A percentile compares a stretch with the other conserved stretches of the same genome.
phyloP scores from a whole-genome alignment of 2,113 vertebrate genomes.

The Chauna torquata region DNA sequence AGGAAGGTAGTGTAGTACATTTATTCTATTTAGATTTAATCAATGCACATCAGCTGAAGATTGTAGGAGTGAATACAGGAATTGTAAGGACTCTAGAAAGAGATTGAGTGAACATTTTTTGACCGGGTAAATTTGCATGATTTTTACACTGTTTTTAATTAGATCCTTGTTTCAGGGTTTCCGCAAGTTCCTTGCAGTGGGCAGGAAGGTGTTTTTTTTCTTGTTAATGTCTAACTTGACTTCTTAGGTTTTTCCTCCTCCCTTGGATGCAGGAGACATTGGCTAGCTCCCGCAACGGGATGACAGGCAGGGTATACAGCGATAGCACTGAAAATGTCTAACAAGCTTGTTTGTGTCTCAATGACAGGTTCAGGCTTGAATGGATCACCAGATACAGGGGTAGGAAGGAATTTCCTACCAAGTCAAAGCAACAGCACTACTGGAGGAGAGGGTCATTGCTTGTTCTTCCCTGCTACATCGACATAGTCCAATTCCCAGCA shows the following conservation, averaged over 20 bases:
- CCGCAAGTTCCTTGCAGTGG: background rate
- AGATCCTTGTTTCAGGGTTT: background rate
- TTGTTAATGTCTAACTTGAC: background rate
- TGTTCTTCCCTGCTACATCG: background rate
- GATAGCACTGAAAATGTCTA: background rate
- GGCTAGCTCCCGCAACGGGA: background rate
- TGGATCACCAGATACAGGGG: background rate
- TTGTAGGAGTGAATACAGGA: background rate
- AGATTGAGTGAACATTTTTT: background rate
- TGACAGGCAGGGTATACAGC: background rate
- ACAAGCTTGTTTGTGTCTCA: background rate
- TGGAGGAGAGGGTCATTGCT: background rate
- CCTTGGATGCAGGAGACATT: background rate
- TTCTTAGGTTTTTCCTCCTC: background rate
- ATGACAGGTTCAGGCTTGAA: background rate
- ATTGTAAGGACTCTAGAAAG: background rate
- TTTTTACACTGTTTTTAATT: background rate
- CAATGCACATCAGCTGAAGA: background rate
- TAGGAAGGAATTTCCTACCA: background rate
- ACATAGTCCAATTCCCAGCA: background rate
- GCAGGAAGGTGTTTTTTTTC: background rate
- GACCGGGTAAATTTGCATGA: background rate
- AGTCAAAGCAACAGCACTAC: background rate
- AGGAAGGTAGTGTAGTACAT: background rate
- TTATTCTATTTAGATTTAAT: background rate